Percentiles rank a stretch among this genome's conserved stretches.
Evolutionary conservation across 2,797 vertebrate genomes (phyloP).

Genomic region (Fundulus diaphanus): DNA sequence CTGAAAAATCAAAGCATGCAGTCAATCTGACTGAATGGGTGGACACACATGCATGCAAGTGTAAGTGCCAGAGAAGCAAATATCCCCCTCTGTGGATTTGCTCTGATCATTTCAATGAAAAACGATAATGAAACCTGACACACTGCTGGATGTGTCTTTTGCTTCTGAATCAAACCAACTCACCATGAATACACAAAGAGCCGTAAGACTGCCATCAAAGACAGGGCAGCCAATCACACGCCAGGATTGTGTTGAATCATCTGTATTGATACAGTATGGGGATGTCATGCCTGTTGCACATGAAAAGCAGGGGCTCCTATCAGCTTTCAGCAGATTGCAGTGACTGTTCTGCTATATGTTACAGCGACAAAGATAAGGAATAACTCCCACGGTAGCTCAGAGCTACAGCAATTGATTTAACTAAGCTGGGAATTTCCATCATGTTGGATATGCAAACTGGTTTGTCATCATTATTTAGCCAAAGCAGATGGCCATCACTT

Average conservation of each 20-base stretch:
- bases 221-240: slow-evolving; percentile 48
- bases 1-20: slow-evolving; percentile 14
- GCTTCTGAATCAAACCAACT: slow-evolving; percentile 58
- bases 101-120: slow-evolving; percentile 52
- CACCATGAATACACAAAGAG: slow-evolving; percentile 47
- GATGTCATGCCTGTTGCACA: slow-evolving; percentile 56
- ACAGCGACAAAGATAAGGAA: slow-evolving; percentile 49
- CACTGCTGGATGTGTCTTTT: slow-evolving; percentile 51
- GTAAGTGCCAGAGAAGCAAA: slow-evolving; percentile 39
- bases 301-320: slow-evolving; percentile 63
- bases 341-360: slow-evolving; percentile 47
- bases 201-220: slow-evolving; percentile 48
- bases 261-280: slow-evolving; percentile 55
- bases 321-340: slow-evolving; percentile 57
- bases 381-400: slow-evolving; percentile 48
- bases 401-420: slow-evolving; percentile 20
- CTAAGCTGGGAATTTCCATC: slow-evolving; percentile 25
- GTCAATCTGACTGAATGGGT: slow-evolving; percentile 13
- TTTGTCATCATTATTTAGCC: slow-evolving; percentile 49
- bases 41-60: slow-evolving; percentile 21
- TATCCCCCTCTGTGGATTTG: slow-evolving; percentile 26
- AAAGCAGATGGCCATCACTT: slow-evolving; percentile 44
- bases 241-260: slow-evolving; percentile 60
- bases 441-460: slow-evolving; percentile 29
- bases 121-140: slow-evolving; percentile 56